Evolutionary conservation across 2,113 vertebrate genomes (phyloP), one percentile per base, ranked within the genome.

Genomic region (Gallinago paraguaiae): DNA sequence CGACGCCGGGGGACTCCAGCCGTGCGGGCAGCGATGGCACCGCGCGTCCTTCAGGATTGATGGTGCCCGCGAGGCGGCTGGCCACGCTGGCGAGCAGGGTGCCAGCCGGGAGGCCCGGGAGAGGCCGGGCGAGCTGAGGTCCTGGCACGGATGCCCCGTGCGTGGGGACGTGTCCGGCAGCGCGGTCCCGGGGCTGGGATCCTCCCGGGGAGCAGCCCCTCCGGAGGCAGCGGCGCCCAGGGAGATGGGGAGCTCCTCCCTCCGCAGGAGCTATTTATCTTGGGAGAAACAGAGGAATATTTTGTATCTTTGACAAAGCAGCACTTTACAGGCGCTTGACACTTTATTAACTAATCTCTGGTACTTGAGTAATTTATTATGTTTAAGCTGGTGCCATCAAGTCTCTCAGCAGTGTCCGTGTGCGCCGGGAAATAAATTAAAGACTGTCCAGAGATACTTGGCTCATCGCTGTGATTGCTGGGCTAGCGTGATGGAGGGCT

Each of bases 291-390:
- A 91, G 91, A 92, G 82, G 93, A 93, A 86, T 92, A 90, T 96
- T 96, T 97, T 92, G 97, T 97, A 95, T 97, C 82, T 59, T 76
- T 70, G 78, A 96, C 97, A 87, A 92, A 97, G 96, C 96, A 85
- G 95, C 88, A 95, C 95, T 97, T 98, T 93, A 94, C 85, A 65
- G 95, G 95, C 95, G 92, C 95, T 95, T 95, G 95, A 97, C 96
- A 97, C 95, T 98, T 98, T 97, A 97, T 98, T 98, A 98, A 98
- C 97, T 98, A 98, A 98, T 98, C 97, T 98, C 95, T 97, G 95
- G 96, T 97, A 97, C 97, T 98, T 97, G 97, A 98, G 98, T 97
- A 96, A 98, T 98, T 98, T 98, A 98, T 98, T 98, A 97, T 96
- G 97, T 98, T 98, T 98, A 98, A 98, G 96, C 97, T 97, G 97